Evolutionary conservation across 2,888 invertebrate genomes (phyloP), one percentile per base, ranked within the genome.

Genomic region (Chironomus riparius): DNA sequence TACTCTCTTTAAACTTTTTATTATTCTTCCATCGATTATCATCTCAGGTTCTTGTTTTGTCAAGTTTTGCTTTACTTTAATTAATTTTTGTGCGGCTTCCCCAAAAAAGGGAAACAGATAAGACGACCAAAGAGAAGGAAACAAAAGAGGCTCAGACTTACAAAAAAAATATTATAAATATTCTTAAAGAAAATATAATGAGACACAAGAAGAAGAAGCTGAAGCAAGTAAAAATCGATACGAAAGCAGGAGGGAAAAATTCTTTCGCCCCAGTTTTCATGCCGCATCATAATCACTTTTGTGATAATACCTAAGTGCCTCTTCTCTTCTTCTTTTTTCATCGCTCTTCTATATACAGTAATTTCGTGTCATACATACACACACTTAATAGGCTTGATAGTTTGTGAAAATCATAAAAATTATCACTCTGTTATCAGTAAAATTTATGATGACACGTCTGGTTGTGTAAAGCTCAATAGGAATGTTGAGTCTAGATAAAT

Each of bases 371-470:
- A 38, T 38, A 38, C 38, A 38, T 24, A 68, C 28, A 18, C 6
- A 47, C 47, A 68, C 68, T 74, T 65, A 68, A 74, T 74, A 74
- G 47, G 74, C 38, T 24, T 65, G 65, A 65, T 74, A 68, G 65
- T 74, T 47, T 47, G 74, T 68, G 74, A 65, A 65, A 74, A 74
- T 68, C 65, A 74, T 74, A 74, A 74, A 71, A 71, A 74, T 68
- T 68, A 74, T 68, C 65, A 47, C 68, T 74, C 47, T 2, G 65
- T 74, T 74, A 74, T 74, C 74, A 74, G 74, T 38, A 68, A 21
- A 74, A 74, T 74, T 74, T 74, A 74, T 74, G 74, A 68, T 74
- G 74, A 74, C 74, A 74, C 21, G 74, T 74, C 74, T 74, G 74
- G 68, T 38, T 56, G 56, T 38, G 56, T 56, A 56, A 56, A 56